Conservation (phyloP, 2,113 vertebrate species). For the Pseudolaguvia tuberculata region DNA sequence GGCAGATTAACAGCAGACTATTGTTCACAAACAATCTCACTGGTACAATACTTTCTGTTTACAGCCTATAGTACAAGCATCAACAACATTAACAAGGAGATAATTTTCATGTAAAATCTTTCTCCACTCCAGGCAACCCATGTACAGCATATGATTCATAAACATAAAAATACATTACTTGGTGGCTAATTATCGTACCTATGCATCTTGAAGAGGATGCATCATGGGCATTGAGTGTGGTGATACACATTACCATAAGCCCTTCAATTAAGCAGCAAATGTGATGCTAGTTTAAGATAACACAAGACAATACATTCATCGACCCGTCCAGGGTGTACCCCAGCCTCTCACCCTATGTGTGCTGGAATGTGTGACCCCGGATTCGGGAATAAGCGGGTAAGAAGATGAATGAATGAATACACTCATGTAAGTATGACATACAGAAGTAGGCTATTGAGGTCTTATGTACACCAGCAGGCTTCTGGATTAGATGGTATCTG, state of each 20-base stretch:
- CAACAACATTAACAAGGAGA: slow-evolving; percentile 22
- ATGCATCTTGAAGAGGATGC: slow-evolving; percentile 35
- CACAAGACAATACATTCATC: neutral
- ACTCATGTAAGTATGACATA: slow-evolving; percentile 17
- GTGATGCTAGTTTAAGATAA: slow-evolving; percentile 36
- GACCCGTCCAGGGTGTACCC: too few relatives aligned
- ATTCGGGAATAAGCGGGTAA: too few relatives aligned
- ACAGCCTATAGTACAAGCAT: neutral
- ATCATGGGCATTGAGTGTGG: slow-evolving; percentile 20
- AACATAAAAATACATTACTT: too few relatives aligned
- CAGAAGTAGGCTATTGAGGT: slow-evolving; percentile 4
- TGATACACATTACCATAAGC: slow-evolving; percentile 46
- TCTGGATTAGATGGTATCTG: slow-evolving; percentile 17
- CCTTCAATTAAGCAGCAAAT: slow-evolving; percentile 36
- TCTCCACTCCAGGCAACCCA: neutral
- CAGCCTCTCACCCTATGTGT: too few relatives aligned
- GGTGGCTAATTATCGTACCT: slow-evolving; percentile 36
- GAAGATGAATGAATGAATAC: too few relatives aligned
- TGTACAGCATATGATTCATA: slow-evolving; percentile 27
- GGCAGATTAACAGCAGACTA: too few relatives aligned
- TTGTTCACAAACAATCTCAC: too few relatives aligned
- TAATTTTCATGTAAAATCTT: slow-evolving; percentile 27
- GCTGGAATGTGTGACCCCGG: too few relatives aligned
- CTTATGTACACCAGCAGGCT: slow-evolving; percentile 30
- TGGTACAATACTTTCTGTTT: neutral